Base-by-base conservation (phyloP, 2,113 vertebrate genomes). In the Herpailurus yagouaroundi region DNA sequence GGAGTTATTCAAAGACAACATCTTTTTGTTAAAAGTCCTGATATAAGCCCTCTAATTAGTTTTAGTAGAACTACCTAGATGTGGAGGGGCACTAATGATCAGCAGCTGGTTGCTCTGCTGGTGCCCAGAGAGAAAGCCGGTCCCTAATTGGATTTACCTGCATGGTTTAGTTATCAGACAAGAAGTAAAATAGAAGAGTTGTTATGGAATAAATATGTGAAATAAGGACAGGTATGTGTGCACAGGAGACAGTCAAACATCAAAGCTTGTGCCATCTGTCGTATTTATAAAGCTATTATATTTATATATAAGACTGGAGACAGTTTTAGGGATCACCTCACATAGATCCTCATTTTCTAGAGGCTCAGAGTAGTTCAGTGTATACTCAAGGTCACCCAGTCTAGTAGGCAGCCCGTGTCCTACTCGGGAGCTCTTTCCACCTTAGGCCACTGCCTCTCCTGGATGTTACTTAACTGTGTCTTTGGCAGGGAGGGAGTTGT, bases 141-240 rank as follows among this genome's bases (percentile, higher is more conserved):
- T 52, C 27, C 86, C 86, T 98, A 90, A 96, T 87, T 96, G 92
- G 73, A 98, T 95, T 97, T 97, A 96, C 86, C 77, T 98, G 83
- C 21, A 29, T 95, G 79, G 91, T 91, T 94, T 92, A 64, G 69
- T 96, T 95, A 94, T 63, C 33, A 31, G 87, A 91, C 69, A 93
- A 92, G 71, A 92, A 86, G 60, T 48, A 36, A 73, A 89, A 29
- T 33, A 94, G 73, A 79, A 93, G 82, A 79, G 19, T 66, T 90
- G 8, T 41, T 27, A 77, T 23, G 55, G 87, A 83, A 77, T 94
- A 96, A 95, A 96, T 89, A 79, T 18, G 41, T 76, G 90, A 86
- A 94, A 79, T 86, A 86, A 92, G 48, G n/a, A 63, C 64, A 96
- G 86, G 18, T 94, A 41, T 0, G 1, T 48, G n/a, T 71, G 13